These are phyloP conservation scores for Momotus momota DNA, from an alignment of 2,797 vertebrate species.

Conservation along the genomic window DNA sequence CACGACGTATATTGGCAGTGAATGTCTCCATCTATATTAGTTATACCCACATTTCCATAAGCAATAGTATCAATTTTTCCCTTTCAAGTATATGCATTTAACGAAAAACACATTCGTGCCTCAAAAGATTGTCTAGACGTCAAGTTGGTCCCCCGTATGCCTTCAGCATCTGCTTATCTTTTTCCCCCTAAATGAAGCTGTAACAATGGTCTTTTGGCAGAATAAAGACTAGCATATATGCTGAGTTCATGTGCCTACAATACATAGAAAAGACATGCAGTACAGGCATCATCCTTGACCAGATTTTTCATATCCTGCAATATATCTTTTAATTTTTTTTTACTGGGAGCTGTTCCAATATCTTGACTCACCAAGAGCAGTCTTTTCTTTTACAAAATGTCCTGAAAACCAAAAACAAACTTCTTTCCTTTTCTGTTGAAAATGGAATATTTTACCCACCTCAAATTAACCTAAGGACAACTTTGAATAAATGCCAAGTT, in stretches of 20 bases:
- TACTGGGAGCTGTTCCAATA: neutral
- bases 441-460: neutral
- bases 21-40: neutral
- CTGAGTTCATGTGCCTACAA: neutral
- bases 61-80: neutral
- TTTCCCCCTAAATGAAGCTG: neutral
- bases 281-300: neutral
- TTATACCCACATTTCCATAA: neutral
- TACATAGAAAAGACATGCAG: neutral
- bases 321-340: neutral
- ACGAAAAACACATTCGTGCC: conserved; percentile 1
- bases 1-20: neutral
- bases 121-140: neutral
- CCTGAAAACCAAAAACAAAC: conserved; percentile 25
- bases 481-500: conserved; percentile 26
- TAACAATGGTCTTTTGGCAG: neutral
- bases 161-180: neutral
- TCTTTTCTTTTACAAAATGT: neutral
- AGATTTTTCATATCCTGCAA: neutral
- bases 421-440: conserved; percentile 5
- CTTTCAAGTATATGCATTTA: neutral
- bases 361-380: conserved; percentile 20
- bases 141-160: neutral
- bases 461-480: neutral
- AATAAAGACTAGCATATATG: neutral